phyloP scores from a whole-genome alignment of 2,888 invertebrate species.

The Meliscaeva auricollis region DNA sequence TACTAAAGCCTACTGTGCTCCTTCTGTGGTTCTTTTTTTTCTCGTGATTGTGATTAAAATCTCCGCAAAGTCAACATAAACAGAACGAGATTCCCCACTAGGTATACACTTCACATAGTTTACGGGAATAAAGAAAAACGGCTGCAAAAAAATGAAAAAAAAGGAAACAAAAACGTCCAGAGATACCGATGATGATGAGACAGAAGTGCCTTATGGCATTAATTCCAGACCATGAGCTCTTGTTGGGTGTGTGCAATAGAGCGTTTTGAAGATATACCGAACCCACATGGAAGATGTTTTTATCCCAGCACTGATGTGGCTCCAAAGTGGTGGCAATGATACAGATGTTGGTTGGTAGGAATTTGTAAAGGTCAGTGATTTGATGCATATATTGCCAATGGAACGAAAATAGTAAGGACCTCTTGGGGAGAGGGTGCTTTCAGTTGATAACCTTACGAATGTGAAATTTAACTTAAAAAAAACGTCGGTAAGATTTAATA shows the following conservation, averaged over 20 bases:
- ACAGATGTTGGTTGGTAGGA: constrained; percentile 52
- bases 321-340: constrained; percentile 22
- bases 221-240: constrained; percentile 61
- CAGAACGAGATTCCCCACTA: constrained; percentile 22
- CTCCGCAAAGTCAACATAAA: constrained; percentile 68
- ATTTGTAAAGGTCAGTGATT: constrained; percentile 54
- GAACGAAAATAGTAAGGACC: not conserved
- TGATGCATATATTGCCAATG: constrained; percentile 32
- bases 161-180: constrained; percentile 22
- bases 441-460: not conserved
- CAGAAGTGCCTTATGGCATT: constrained; percentile 71
- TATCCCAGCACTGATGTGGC: not conserved
- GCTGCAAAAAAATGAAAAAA: not conserved
- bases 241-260: constrained; percentile 42
- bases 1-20: constrained; percentile 27
- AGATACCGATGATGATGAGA: constrained; percentile 40
- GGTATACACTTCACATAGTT: not conserved
- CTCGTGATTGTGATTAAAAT: constrained; percentile 70
- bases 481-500: too few species aligned
- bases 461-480: too few species aligned
- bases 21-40: constrained; percentile 4
- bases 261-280: constrained; percentile 39
- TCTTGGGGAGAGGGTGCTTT: not conserved
- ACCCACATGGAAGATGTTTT: constrained; percentile 29
- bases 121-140: constrained; percentile 3